Conservation (phyloP, 2,113 vertebrate genomes). For the Spermophilus dauricus region DNA sequence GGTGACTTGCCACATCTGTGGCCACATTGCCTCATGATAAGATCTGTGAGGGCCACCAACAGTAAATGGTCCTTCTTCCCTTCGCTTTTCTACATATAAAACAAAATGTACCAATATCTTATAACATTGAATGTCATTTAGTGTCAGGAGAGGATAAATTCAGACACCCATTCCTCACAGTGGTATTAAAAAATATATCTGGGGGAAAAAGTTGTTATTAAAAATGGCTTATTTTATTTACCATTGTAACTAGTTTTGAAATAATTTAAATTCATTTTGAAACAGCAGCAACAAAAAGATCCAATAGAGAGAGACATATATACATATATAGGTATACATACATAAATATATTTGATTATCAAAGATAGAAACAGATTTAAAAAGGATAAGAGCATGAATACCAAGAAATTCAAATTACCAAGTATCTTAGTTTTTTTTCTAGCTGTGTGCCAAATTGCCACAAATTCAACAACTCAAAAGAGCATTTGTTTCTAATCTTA, state of each 20-base stretch:
- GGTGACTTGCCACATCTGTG: background rate
- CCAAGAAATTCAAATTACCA: slow-evolving; percentile 37
- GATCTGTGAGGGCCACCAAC: background rate
- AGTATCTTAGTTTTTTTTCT: background rate
- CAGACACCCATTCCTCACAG: background rate
- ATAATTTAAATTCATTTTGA: slow-evolving; percentile 36
- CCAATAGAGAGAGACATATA: background rate
- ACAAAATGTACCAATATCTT: background rate
- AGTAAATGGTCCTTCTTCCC: background rate
- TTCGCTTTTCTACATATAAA: background rate
- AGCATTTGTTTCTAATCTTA: background rate
- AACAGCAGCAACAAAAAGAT: background rate
- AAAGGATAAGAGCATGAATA: background rate
- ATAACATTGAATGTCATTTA: background rate
- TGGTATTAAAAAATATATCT: background rate
- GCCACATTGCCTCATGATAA: background rate
- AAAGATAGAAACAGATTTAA: background rate
- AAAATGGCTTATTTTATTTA: background rate
- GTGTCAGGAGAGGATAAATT: background rate
- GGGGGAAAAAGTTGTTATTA: background rate
- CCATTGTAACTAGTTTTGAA: background rate
- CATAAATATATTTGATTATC: background rate
- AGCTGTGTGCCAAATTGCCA: background rate
- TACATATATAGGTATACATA: background rate
- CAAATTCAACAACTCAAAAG: background rate